Base-by-base conservation (phyloP, 2,797 vertebrate species). In the Sebastes variabilis region DNA sequence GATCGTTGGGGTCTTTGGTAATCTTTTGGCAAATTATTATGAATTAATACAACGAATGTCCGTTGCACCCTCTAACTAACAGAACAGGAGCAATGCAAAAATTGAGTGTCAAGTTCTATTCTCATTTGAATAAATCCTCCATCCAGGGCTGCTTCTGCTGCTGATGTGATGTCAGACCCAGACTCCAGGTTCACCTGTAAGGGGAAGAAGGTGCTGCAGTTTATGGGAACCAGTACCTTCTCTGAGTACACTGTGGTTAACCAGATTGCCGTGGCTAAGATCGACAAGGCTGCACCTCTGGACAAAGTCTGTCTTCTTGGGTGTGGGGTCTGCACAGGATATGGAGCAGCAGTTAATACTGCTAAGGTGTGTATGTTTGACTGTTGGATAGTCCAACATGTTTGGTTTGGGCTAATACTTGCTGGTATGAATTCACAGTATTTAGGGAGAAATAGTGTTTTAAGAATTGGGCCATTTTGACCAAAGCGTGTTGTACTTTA, bases 231-330 rank as follows among this genome's bases (percentile, higher is more conserved):
- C 75, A 98, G 98, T 86, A 99, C 98, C 4, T 99, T 99, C 92
- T 98, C 98, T 0, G 95, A 99, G 88, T 99, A 98, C 87, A 99
- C 97, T 0, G 97, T 99, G 64, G 90, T 99, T 32, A 95, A 97
- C 9, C 97, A 99, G 81, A 96, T 97, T 12, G 94, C 97, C 0
- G 93, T 98, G 77, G 96, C 97, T 49, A 99, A 98, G 94, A 96
- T 99, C 22, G 92, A 96, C 11, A 89, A 97, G n/a, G 91, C 94
- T 36, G 98, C 99, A 24, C 97, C 97, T 62, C 93, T 99, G 49
- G 96, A 99, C 75, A 98, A 97, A 88, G 97, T 99, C 78, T 99
- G 98, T 85, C 96, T 99, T 58, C 93, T 99, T 6, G 97, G 98
- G 24, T 99, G 98, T 88, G 98, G 98, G 5, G 70, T 99, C 69